A percentile compares a stretch with the other conserved stretches of the same genome.
Conservation (phyloP, 2,113 vertebrate species). For the Antechinus stuartii region DNA sequence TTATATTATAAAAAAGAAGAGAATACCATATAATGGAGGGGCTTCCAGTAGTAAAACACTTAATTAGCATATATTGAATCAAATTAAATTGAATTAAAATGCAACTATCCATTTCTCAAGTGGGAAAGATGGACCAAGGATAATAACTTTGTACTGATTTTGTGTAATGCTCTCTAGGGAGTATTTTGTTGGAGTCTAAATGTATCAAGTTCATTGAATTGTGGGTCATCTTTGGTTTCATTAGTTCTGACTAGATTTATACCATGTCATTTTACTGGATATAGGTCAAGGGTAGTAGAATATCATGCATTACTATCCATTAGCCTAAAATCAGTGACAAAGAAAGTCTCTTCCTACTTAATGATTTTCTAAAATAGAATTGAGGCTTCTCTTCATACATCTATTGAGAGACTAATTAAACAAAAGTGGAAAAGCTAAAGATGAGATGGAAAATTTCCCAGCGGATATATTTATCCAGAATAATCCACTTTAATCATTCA, state of each 20-base stretch:
- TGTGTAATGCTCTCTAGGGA: not conserved
- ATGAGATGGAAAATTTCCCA: not conserved
- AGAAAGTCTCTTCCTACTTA: constrained; percentile 5
- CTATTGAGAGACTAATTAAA: constrained; percentile 22
- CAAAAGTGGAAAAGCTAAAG: not conserved
- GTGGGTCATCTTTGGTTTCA: constrained; percentile 11
- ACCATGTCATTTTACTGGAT: constrained; percentile 11
- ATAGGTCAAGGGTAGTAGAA: constrained; percentile 11
- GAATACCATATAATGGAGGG: too few relatives aligned
- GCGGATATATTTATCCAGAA: not conserved
- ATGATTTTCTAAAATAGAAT: constrained; percentile 22
- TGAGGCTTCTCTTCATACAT: not conserved
- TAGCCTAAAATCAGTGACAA: constrained; percentile 10
- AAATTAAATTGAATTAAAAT: not conserved
- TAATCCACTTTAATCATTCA: constrained; percentile 14
- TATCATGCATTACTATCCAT: constrained; percentile 7
- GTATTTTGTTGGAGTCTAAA: not conserved
- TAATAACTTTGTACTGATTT: constrained; percentile 6
- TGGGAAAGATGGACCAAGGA: not conserved
- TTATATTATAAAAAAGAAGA: too few relatives aligned
- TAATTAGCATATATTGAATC: not conserved
- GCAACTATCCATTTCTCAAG: not conserved
- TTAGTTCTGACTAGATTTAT: not conserved
- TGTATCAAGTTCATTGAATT: not conserved
- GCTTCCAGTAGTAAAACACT: not conserved